Conservation (phyloP, 1,140 invertebrate species). For the Diabrotica undecimpunctata region DNA sequence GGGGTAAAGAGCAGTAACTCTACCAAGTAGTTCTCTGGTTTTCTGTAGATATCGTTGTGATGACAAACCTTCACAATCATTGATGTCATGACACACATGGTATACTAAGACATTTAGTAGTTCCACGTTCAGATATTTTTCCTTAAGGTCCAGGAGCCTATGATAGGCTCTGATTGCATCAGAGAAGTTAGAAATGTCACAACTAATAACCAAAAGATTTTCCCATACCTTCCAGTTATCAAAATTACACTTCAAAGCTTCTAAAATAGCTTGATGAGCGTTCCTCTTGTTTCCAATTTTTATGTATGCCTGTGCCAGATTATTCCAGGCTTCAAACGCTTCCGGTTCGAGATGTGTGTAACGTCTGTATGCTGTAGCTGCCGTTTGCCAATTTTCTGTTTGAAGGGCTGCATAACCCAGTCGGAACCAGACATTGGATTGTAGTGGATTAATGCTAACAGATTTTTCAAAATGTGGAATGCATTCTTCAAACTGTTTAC, state of each 20-base stretch:
- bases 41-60: slow-evolving; percentile 57
- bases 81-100: slow-evolving; percentile 63
- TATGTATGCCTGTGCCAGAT: slow-evolving; percentile 89
- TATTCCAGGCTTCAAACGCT: slow-evolving; percentile 97
- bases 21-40: slow-evolving; percentile 73
- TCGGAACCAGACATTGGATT: slow-evolving; percentile 79
- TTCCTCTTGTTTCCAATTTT: slow-evolving; percentile 80
- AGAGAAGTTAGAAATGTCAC: slow-evolving; percentile 70
- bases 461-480: slow-evolving; percentile 77
- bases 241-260: slow-evolving; percentile 90
- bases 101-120: slow-evolving; percentile 72
- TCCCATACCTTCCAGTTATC: slow-evolving; percentile 97
- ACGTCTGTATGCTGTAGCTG: slow-evolving; percentile 78
- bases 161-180: slow-evolving; percentile 82
- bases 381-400: slow-evolving; percentile 75
- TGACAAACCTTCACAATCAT: slow-evolving; percentile 52
- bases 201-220: slow-evolving; percentile 82
- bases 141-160: slow-evolving; percentile 78
- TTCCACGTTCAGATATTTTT: slow-evolving; percentile 74
- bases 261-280: slow-evolving; percentile 78
- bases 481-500: slow-evolving; percentile 71
- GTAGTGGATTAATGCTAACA: slow-evolving; percentile 78
- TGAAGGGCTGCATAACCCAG: slow-evolving; percentile 82
- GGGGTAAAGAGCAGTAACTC: slow-evolving; percentile 66
- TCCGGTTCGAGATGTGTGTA: slow-evolving; percentile 85